These are phyloP conservation scores for Hemaris fuciformis DNA, from an alignment of 2,888 invertebrate genomes.

Conservation along the genomic window DNA sequence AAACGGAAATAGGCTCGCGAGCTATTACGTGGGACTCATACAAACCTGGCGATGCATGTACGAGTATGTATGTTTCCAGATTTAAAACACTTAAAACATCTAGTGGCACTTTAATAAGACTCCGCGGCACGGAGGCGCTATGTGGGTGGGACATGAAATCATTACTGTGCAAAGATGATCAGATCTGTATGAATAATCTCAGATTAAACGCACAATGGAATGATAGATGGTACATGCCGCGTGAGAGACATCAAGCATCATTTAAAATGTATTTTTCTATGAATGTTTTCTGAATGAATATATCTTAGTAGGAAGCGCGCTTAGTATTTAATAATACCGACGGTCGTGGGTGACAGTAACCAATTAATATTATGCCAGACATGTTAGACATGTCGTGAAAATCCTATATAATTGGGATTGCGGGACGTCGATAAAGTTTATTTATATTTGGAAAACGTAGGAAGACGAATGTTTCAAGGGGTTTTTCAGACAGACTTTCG, in stretches of 20 bases:
- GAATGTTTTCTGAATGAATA: neutral
- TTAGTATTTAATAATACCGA: neutral
- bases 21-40: too few species aligned
- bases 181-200: neutral
- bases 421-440: too few species aligned
- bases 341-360: neutral
- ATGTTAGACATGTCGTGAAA: too few species aligned
- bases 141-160: constrained; percentile 7
- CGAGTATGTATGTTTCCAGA: neutral
- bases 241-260: neutral
- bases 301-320: neutral
- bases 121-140: constrained; percentile 16
- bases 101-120: constrained; percentile 6
- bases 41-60: too few species aligned
- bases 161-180: constrained; percentile 1
- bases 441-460: too few species aligned
- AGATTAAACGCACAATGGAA: constrained; percentile 1
- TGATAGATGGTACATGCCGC: neutral
- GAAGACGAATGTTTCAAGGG: too few species aligned
- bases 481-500: too few species aligned
- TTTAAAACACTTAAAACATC: neutral
- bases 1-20: too few species aligned
- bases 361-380: too few species aligned
- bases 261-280: neutral
- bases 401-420: too few species aligned